Evolutionary conservation across 2,797 vertebrate genomes (phyloP).

Genomic region (Anguilla obscura): DNA sequence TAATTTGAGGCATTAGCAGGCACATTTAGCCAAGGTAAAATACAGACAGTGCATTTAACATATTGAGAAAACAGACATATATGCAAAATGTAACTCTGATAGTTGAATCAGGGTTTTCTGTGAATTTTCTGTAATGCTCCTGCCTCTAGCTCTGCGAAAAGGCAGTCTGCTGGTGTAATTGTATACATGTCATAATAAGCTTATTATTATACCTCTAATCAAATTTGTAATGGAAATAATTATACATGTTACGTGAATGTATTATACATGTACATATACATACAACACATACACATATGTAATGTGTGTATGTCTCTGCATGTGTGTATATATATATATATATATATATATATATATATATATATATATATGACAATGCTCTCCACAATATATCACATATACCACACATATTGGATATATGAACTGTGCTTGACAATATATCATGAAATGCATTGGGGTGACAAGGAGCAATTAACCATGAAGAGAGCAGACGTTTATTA

Average conservation of each 20-base stretch:
- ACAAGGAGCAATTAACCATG: slow-evolving; percentile 73
- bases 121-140: neutral
- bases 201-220: neutral
- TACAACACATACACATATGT: neutral
- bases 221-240: neutral
- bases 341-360: neutral
- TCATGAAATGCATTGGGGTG: slow-evolving; percentile 72
- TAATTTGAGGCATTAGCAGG: neutral
- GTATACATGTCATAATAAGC: neutral
- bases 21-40: neutral
- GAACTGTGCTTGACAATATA: slow-evolving; percentile 58
- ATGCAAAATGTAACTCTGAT: slow-evolving; percentile 56
- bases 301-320: slow-evolving; percentile 11
- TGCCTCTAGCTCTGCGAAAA: neutral
- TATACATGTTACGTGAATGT: neutral
- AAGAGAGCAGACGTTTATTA: slow-evolving; percentile 66
- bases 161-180: slow-evolving; percentile 13
- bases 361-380: neutral
- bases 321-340: slow-evolving; percentile 16
- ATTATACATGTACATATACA: neutral
- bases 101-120: neutral
- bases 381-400: slow-evolving; percentile 40
- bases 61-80: slow-evolving; percentile 49
- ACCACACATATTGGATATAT: slow-evolving; percentile 53
- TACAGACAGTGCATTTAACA: neutral